Conservation (phyloP, 2,797 vertebrate genomes). For the Botia almorhae region DNA sequence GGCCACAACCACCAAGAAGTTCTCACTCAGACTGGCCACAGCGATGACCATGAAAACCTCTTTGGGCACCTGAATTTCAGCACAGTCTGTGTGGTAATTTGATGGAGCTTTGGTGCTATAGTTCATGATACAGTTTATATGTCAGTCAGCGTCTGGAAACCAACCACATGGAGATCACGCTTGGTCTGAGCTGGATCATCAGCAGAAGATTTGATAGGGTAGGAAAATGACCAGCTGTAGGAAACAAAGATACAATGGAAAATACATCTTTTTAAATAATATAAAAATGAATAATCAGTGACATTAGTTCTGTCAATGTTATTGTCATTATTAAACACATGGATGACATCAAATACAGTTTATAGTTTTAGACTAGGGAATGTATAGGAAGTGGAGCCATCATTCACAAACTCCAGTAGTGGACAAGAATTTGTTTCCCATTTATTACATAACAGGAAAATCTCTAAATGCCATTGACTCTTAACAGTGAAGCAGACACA, state of each 20-base stretch:
- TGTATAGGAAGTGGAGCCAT: too few relatives aligned
- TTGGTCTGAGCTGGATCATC: neutral
- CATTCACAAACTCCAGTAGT: too few relatives aligned
- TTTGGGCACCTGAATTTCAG: slow-evolving; percentile 81
- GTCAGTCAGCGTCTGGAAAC: neutral
- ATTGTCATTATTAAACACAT: too few relatives aligned
- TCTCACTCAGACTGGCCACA: slow-evolving; percentile 85
- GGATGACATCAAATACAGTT: too few relatives aligned
- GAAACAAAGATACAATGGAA: neutral
- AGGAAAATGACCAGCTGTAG: neutral
- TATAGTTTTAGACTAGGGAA: too few relatives aligned
- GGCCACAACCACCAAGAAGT: slow-evolving; percentile 88
- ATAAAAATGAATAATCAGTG: too few relatives aligned
- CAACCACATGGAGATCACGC: neutral
- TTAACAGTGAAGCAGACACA: too few relatives aligned
- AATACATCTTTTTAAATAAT: too few relatives aligned
- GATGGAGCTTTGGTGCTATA: slow-evolving; percentile 9
- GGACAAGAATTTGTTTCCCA: too few relatives aligned
- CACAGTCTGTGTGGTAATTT: slow-evolving; percentile 79
- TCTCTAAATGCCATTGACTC: too few relatives aligned
- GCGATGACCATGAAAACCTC: slow-evolving; percentile 87
- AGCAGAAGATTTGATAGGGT: neutral
- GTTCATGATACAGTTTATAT: slow-evolving; percentile 26
- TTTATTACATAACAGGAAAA: too few relatives aligned
- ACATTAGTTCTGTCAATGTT: too few relatives aligned